A percentile compares a stretch with the other conserved stretches of the same genome.
Conservation (phyloP, 2,797 vertebrate genomes). For the Cuniculus paca region DNA sequence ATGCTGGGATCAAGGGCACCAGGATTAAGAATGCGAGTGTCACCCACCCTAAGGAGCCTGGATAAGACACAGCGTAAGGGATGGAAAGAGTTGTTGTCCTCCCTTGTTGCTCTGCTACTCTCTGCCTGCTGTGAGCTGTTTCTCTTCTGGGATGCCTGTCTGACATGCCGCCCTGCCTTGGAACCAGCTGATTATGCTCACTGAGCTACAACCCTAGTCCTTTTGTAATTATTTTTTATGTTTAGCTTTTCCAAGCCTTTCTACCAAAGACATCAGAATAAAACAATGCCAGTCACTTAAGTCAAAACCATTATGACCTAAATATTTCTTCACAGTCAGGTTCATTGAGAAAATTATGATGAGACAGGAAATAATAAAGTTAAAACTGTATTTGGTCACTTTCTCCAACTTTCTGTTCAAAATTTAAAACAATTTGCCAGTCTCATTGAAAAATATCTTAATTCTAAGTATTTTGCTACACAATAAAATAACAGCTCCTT, state of each 20-base stretch:
- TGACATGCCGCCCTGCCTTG: neutral
- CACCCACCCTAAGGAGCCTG: neutral
- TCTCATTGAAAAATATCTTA: neutral
- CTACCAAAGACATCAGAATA: neutral
- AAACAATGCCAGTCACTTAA: conserved; percentile 11
- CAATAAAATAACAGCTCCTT: conserved; percentile 6
- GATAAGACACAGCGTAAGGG: neutral
- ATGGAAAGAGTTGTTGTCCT: neutral
- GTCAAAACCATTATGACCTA: neutral
- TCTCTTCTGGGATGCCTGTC: neutral
- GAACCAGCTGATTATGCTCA: neutral
- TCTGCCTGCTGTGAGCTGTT: neutral
- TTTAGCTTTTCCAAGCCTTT: neutral
- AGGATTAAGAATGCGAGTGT: neutral
- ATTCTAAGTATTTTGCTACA: conserved; percentile 8
- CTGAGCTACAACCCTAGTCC: neutral
- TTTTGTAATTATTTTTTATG: neutral
- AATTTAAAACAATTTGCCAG: conserved; percentile 42
- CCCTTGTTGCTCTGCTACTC: neutral
- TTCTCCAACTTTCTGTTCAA: conserved; percentile 21
- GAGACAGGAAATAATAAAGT: conserved; percentile 3
- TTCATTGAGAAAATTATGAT: conserved; percentile 8
- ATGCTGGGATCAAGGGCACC: neutral
- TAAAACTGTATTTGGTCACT: neutral
- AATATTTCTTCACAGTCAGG: conserved; percentile 36